Evolutionary conservation across 1,140 invertebrate genomes (phyloP).

Genomic region (Leptopilina boulardi): DNA sequence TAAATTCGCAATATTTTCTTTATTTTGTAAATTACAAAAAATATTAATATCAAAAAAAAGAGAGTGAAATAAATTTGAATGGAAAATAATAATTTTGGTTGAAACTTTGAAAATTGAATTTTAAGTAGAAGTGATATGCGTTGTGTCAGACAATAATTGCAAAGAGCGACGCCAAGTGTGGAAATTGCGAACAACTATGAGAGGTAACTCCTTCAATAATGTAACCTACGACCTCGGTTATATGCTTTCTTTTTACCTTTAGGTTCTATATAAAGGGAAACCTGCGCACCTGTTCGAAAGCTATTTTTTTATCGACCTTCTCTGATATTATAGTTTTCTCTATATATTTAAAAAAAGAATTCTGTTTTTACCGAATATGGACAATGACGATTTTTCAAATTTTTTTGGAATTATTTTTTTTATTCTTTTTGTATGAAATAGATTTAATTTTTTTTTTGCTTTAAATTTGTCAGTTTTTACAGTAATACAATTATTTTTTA

Average conservation of each 20-base stretch:
- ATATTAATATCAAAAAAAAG: neutral
- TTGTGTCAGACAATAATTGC: slow-evolving; percentile 45
- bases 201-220: slow-evolving; percentile 56
- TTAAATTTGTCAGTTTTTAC: no score
- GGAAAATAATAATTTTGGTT: neutral
- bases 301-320: slow-evolving; percentile 61
- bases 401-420: no score
- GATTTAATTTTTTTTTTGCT: no score
- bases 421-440: no score
- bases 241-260: slow-evolving; percentile 35
- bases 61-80: neutral
- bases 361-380: neutral
- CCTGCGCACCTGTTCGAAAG: slow-evolving; percentile 20
- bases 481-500: no score
- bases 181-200: neutral
- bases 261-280: slow-evolving; percentile 41
- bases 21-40: no score
- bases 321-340: slow-evolving; percentile 57
- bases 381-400: neutral
- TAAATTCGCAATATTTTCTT: no score
- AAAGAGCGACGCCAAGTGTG: slow-evolving; percentile 10
- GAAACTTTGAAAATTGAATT: neutral
- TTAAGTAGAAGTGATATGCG: slow-evolving; percentile 45
- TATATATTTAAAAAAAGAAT: no score
- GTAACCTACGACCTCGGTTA: slow-evolving; percentile 23